A percentile compares a stretch with the other conserved stretches of the same genome.
Evolutionary conservation across 2,797 vertebrate genomes (phyloP).

Genomic region (Propithecus perrieri): DNA sequence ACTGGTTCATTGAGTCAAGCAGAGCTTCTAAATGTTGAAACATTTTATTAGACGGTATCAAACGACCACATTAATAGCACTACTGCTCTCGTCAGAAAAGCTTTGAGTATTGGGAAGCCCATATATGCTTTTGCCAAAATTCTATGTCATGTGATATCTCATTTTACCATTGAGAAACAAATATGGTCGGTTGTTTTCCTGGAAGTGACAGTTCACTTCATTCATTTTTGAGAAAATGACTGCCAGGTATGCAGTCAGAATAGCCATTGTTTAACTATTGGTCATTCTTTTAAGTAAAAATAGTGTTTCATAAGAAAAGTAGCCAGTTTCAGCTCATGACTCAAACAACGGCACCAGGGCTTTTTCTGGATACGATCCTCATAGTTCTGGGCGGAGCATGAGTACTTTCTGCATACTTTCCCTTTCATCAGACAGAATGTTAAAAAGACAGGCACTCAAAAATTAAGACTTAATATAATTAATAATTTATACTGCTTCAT

Average conservation of each 20-base stretch:
- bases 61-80: neutral
- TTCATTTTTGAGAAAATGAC: neutral
- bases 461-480: neutral
- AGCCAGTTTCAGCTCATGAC: neutral
- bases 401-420: neutral
- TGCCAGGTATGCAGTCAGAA: neutral
- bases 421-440: neutral
- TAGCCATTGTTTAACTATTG: neutral
- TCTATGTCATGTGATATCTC: neutral
- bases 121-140: neutral
- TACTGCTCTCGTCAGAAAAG: neutral
- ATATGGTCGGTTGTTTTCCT: neutral
- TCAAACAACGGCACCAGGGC: neutral
- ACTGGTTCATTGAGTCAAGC: neutral
- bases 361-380: neutral
- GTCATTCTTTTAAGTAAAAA: neutral
- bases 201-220: slow-evolving; percentile 9
- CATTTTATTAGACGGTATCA: neutral
- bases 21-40: neutral
- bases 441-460: neutral
- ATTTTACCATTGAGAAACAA: neutral
- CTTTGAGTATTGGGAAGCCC: neutral
- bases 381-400: neutral
- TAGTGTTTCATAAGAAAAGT: neutral
- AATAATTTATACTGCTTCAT: neutral